Percentiles rank a stretch among this genome's conserved stretches.
phyloP scores from a whole-genome alignment of 2,113 vertebrate species.

The Mesitornis unicolor region DNA sequence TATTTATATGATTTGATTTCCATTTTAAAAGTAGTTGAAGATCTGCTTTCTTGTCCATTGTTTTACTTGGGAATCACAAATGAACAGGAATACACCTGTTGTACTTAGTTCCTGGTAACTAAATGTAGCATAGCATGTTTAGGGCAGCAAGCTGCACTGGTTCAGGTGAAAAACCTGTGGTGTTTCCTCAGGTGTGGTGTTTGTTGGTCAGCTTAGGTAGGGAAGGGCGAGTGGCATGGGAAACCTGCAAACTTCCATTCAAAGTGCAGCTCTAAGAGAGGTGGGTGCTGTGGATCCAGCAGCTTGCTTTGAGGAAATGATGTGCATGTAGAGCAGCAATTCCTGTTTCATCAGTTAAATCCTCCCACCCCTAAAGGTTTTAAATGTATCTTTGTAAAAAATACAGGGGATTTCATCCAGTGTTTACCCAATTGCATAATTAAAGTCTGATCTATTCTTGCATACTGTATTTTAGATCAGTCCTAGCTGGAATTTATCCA shows the following conservation, averaged over 20 bases:
- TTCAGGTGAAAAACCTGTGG: rapidly evolving
- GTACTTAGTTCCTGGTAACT: background rate
- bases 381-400: background rate
- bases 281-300: background rate
- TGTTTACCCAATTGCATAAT: background rate
- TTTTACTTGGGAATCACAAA: background rate
- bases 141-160: background rate
- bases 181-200: background rate
- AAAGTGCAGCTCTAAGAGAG: background rate
- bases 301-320: background rate
- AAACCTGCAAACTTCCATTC: background rate
- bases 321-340: rapidly evolving
- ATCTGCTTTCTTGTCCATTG: background rate
- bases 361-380: background rate
- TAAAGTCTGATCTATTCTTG: background rate
- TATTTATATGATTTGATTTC: background rate
- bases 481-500: background rate
- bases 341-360: background rate
- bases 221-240: background rate
- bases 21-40: background rate
- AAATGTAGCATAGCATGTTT: rapidly evolving
- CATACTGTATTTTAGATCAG: background rate
- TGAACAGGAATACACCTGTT: background rate
- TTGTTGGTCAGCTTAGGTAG: background rate
- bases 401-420: background rate